A percentile compares a stretch with the other conserved stretches of the same genome.
Evolutionary conservation across 2,888 invertebrate genomes (phyloP).

Genomic region (Tholera decimalis): DNA sequence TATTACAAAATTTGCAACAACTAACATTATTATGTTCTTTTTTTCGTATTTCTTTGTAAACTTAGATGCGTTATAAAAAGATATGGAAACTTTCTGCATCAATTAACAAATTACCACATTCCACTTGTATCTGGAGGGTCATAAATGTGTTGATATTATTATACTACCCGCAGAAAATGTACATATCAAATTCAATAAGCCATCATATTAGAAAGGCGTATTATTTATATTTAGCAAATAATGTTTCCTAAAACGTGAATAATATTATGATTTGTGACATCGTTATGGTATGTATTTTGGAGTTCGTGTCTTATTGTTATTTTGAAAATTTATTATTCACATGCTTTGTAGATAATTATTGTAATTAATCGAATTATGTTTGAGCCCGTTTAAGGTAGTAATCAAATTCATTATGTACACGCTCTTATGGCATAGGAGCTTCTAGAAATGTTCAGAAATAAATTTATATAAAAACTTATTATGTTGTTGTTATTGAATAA

Average conservation of each 20-base stretch:
- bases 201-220: constrained; percentile 35
- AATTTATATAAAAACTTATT: constrained; percentile 75
- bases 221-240: constrained; percentile 43
- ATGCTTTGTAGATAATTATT: constrained; percentile 58
- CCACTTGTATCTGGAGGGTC: constrained; percentile 71
- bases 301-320: constrained; percentile 32
- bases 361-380: constrained; percentile 54
- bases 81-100: constrained; percentile 63
- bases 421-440: constrained; percentile 76
- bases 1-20: constrained; percentile 6
- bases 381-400: constrained; percentile 64
- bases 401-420: constrained; percentile 70
- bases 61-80: constrained; percentile 42
- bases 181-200: constrained; percentile 69
- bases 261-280: constrained; percentile 25
- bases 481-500: constrained; percentile 1
- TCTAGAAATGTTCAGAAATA: constrained; percentile 81
- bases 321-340: constrained; percentile 57
- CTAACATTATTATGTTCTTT: constrained; percentile 16
- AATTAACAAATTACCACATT: constrained; percentile 76
- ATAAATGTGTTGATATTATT: constrained; percentile 57
- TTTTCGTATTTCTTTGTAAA: constrained; percentile 18
- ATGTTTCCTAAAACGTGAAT: constrained; percentile 27
- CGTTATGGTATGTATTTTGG: constrained; percentile 29
- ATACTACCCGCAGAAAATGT: constrained; percentile 64